phyloP scores from a whole-genome alignment of 2,888 invertebrate species.

The Tuberolachnus salignus region DNA sequence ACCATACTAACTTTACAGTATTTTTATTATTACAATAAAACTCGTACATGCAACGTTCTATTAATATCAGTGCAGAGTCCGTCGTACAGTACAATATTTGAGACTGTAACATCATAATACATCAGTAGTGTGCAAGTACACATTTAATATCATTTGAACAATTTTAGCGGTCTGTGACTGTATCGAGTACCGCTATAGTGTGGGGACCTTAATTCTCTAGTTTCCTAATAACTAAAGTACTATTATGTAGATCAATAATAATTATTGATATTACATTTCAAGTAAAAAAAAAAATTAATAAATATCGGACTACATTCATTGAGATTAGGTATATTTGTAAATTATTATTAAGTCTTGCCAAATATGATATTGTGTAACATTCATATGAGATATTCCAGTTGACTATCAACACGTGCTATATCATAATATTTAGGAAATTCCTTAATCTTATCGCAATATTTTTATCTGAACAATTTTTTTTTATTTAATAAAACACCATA shows the following conservation, averaged over 20 bases:
- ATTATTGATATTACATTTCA: background rate
- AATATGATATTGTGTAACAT: background rate
- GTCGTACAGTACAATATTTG: too few species aligned
- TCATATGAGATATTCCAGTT: background rate
- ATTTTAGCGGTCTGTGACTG: too few species aligned
- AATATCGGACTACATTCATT: background rate
- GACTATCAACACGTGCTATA: conserved; percentile 2
- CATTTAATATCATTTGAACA: too few species aligned
- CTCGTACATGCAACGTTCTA: too few species aligned
- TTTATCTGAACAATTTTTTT: conserved; percentile 10
- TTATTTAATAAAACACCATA: background rate
- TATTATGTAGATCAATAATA: background rate
- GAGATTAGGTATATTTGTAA: background rate
- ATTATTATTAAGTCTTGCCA: background rate
- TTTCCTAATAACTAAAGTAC: background rate
- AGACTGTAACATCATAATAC: too few species aligned
- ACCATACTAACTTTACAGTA: too few species aligned
- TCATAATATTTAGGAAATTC: conserved; percentile 21
- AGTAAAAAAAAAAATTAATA: background rate
- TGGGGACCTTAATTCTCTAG: background rate
- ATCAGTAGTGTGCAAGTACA: too few species aligned
- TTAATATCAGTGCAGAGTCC: too few species aligned
- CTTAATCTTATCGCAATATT: background rate
- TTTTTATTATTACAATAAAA: too few species aligned
- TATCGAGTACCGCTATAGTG: too few species aligned